Evolutionary conservation across 2,888 invertebrate species (phyloP), one percentile per base, ranked within the genome.

Genomic region (Quadroppia sp.): DNA sequence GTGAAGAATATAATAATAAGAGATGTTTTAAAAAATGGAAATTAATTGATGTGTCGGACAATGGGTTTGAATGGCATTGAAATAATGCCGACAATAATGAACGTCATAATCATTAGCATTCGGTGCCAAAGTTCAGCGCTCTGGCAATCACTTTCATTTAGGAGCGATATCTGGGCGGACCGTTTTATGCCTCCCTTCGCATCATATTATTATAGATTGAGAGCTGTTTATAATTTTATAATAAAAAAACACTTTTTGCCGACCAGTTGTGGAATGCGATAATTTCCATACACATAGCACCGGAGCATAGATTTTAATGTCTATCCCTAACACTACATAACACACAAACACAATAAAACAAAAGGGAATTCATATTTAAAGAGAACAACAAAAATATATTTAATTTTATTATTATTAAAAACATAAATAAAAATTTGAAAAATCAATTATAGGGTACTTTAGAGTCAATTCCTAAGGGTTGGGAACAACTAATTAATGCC

Each of bases 121-220:
- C 17, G 30, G 69, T 69, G 64, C 45, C 69, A 69, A 69, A 69
- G 69, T 69, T 69, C 69, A 69, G n/a, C 42, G 69, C 69, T 25
- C 69, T 45, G 40, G 69, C 69, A 69, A 69, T 69, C 69, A 69
- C 69, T 69, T 45, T 69, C 69, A 2, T 42, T 42, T 69, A 28
- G 45, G 25, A 40, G 45, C 69, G 20, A 69, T 42, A 69, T 42
- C 40, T 42, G 69, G 69, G 69, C 40, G 69, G 69, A 42, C 42
- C 23, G 42, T 45, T 45, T 53, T 53, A 25, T 23, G n/a, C 59
- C 59, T 59, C 69, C 69, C 69, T 69, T 69, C 69, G 23, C 42
- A 69, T 69, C 69, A 69, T 25, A 69, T 69, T 69, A 69, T 69
- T 69, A 69, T 69, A 45, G 69, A 69, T 69, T 45, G 45, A 69